A percentile compares a stretch with the other conserved stretches of the same genome.
These are phyloP conservation scores for Solea senegalensis DNA, from an alignment of 2,113 vertebrate genomes.

Conservation along the genomic window DNA sequence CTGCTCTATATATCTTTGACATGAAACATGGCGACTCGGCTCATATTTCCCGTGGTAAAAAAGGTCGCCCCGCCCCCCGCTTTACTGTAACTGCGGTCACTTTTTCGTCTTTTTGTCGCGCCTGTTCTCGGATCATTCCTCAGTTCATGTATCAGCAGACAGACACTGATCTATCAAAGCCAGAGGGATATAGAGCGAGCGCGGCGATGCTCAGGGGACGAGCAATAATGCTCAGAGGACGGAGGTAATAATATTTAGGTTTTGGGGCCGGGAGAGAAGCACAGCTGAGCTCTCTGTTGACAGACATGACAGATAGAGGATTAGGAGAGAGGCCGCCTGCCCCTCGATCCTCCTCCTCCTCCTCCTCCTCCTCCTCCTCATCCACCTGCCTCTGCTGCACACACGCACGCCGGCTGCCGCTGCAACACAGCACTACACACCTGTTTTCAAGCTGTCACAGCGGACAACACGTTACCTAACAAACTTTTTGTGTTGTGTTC, in stretches of 20 bases:
- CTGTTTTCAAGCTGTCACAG: conserved; percentile 12
- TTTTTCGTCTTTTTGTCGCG: too few species aligned
- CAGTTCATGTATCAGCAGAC: conserved; percentile 23
- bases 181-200: background rate
- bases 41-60: too few species aligned
- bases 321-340: conserved; percentile 50
- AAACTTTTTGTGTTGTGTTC: background rate
- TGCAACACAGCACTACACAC: conserved; percentile 6
- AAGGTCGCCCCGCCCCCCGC: too few species aligned
- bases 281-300: conserved; percentile 76
- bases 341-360: background rate
- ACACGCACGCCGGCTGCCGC: background rate
- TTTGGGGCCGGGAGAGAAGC: conserved; percentile 64
- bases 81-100: too few species aligned
- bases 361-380: background rate
- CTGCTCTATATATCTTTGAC: too few species aligned
- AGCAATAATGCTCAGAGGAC: conserved; percentile 57
- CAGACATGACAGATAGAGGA: conserved; percentile 76
- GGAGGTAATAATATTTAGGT: conserved; percentile 77
- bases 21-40: too few species aligned
- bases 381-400: conserved; percentile 62
- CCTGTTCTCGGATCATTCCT: conserved; percentile 6
- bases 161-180: conserved; percentile 47
- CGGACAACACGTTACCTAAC: background rate
- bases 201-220: conserved; percentile 50